Conservation (phyloP, 1,140 invertebrate species). For the Diuraphis noxia region DNA sequence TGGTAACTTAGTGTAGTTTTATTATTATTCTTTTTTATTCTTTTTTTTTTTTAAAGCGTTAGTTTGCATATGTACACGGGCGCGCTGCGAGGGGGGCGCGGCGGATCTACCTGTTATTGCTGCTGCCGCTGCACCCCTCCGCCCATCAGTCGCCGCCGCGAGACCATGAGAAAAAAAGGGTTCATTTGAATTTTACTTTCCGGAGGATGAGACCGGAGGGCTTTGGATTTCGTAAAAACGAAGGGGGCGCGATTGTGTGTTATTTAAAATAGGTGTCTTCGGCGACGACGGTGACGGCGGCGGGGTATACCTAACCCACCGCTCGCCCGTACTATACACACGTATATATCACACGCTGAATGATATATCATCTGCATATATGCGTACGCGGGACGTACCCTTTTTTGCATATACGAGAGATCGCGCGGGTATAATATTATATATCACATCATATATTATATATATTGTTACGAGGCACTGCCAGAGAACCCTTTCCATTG, state of each 20-base stretch:
- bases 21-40: constrained; percentile 26
- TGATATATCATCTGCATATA: constrained; percentile 52
- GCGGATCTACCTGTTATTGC: constrained; percentile 49
- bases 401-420: constrained; percentile 45
- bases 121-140: constrained; percentile 9
- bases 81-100: not conserved
- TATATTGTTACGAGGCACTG: not conserved
- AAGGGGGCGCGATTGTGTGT: constrained; percentile 49
- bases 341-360: constrained; percentile 12
- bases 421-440: not conserved
- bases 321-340: no score
- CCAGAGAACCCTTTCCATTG: constrained; percentile 42
- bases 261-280: constrained; percentile 54
- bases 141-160: not conserved
- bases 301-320: not conserved
- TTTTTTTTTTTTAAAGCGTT: constrained; percentile 25
- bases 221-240: constrained; percentile 42
- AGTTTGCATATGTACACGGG: constrained; percentile 40
- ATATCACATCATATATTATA: not conserved
- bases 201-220: constrained; percentile 50
- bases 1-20: constrained; percentile 47
- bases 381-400: constrained; percentile 38
- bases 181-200: constrained; percentile 53
- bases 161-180: constrained; percentile 53
- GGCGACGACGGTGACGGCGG: not conserved